A percentile compares a stretch with the other conserved stretches of the same genome.
phyloP scores from a whole-genome alignment of 2,888 invertebrate genomes.

The Drosophila niveifrons region DNA sequence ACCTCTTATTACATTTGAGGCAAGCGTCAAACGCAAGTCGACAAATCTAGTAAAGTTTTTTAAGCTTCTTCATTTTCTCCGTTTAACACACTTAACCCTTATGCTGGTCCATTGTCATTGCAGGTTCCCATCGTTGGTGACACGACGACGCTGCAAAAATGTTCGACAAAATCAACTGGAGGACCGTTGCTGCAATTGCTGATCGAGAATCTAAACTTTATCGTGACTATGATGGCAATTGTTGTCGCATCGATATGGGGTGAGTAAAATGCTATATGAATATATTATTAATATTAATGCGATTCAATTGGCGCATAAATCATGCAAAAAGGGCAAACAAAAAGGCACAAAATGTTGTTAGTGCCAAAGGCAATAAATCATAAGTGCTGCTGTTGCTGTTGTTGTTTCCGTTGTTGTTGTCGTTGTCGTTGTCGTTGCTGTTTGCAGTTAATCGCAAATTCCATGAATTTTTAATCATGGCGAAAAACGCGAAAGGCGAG shows the following conservation, averaged over 20 bases:
- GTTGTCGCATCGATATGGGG: slow-evolving; percentile 81
- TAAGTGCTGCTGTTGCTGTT: slow-evolving; percentile 36
- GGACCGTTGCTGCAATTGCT: slow-evolving; percentile 75
- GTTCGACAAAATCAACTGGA: slow-evolving; percentile 71
- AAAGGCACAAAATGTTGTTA: slow-evolving; percentile 26
- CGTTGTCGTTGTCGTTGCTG: slow-evolving; percentile 32
- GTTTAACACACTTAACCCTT: slow-evolving; percentile 18
- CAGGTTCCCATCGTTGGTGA: slow-evolving; percentile 82
- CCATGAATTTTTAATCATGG: slow-evolving; percentile 71
- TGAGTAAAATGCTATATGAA: slow-evolving; percentile 70
- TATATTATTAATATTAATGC: slow-evolving; percentile 37
- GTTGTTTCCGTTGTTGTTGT: slow-evolving; percentile 22
- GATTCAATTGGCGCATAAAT: slow-evolving; percentile 52
- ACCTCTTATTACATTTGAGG: slow-evolving; percentile 8
- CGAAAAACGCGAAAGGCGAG: slow-evolving; percentile 35
- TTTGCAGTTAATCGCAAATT: slow-evolving; percentile 72
- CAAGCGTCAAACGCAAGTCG: slow-evolving; percentile 11
- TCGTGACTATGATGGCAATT: slow-evolving; percentile 78
- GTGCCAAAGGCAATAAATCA: slow-evolving; percentile 60
- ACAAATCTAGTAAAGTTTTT: slow-evolving; percentile 19
- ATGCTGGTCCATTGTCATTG: slow-evolving; percentile 40
- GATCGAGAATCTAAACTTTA: slow-evolving; percentile 82
- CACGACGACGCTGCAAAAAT: slow-evolving; percentile 73
- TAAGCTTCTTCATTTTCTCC: slow-evolving; percentile 4
- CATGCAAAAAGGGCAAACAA: slow-evolving; percentile 34